Conservation (phyloP, 1,140 invertebrate species). For the Luehdorfia chinensis region DNA sequence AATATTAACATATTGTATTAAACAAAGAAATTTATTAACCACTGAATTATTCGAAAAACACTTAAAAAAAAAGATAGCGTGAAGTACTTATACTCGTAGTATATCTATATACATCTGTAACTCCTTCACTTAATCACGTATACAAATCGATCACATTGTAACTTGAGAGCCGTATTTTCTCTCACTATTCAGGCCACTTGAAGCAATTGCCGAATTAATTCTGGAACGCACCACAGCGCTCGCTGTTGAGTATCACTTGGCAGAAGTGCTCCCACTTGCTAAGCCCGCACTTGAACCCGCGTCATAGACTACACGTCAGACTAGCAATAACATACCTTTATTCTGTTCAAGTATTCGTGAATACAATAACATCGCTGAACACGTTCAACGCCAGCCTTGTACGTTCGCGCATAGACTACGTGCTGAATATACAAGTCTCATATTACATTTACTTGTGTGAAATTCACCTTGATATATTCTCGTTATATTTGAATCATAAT, state of each 20-base stretch:
- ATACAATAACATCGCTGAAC: constrained; percentile 17
- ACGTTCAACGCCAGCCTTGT: constrained; percentile 11
- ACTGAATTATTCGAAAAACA: too few relatives aligned
- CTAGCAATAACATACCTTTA: constrained; percentile 18
- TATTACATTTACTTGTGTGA: constrained; percentile 10
- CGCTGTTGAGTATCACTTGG: constrained; percentile 7
- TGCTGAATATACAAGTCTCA: constrained; percentile 13
- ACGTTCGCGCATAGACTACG: constrained; percentile 11
- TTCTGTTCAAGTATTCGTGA: constrained; percentile 16
- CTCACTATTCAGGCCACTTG: constrained; percentile 21
- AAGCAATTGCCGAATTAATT: constrained; percentile 26
- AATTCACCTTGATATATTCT: constrained; percentile 1
- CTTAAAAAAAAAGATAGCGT: too few relatives aligned
- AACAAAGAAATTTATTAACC: too few relatives aligned
- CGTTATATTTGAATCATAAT: too few relatives aligned
- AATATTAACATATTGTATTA: too few relatives aligned
- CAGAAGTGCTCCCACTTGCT: constrained; percentile 11
- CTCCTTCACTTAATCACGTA: constrained; percentile 2
- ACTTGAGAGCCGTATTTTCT: constrained; percentile 8
- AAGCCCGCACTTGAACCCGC: constrained; percentile 20
- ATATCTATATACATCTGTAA: constrained; percentile 10
- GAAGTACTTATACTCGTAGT: too few relatives aligned
- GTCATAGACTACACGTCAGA: constrained; percentile 20
- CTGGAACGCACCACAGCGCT: constrained; percentile 23
- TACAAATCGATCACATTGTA: constrained; percentile 15